Base-by-base conservation (phyloP, 2,113 vertebrate genomes). In the Falcunculus frontatus region DNA sequence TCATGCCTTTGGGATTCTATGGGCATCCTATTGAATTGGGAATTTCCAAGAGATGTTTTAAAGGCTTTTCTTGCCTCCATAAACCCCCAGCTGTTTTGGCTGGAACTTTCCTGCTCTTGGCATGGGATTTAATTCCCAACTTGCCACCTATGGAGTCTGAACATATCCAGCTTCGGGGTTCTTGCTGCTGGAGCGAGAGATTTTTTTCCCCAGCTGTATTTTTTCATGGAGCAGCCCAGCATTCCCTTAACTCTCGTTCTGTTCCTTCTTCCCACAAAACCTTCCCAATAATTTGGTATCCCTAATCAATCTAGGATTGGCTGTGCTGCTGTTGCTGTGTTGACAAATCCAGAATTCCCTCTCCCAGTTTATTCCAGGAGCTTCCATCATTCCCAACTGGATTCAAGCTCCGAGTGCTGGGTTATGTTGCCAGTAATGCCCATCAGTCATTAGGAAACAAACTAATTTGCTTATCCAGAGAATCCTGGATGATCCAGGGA, bases 61-160 rank as follows among this genome's bases (percentile, higher is more conserved):
- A 69, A 88, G 35, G 41, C 25, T 91, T 82, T 32, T 52, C 93
- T 86, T 65, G 73, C 96, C 60, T 84, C 75, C 65, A 84, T 65
- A 90, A 94, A 88, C 17, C 20, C 82, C 68, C 78, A 95, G 87
- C 86, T 96, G 84, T 26, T 94, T 55, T 59, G 89, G 72, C 78
- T 90, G 84, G 68, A 59, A 64, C 17, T 82, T 76, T 69, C 42
- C 74, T 56, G 74, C 35, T 60, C 90, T 84, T 94, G 96, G 83
- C 77, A 52, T 75, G 33, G 75, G 60, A 15, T 91, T 93, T 42
- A 33, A 4, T 69, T 63, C 81, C 87, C 94, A 93, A 4, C 33
- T 77, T 82, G 52, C 86, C 92, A 81, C 81, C 95, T 86, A 29
- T 74, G 64, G 23, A 76, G 30, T 30, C 68, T 53, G 83, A 44